Base-by-base conservation (phyloP, 1,140 invertebrate genomes). In the Drosophila nigromelanica region DNA sequence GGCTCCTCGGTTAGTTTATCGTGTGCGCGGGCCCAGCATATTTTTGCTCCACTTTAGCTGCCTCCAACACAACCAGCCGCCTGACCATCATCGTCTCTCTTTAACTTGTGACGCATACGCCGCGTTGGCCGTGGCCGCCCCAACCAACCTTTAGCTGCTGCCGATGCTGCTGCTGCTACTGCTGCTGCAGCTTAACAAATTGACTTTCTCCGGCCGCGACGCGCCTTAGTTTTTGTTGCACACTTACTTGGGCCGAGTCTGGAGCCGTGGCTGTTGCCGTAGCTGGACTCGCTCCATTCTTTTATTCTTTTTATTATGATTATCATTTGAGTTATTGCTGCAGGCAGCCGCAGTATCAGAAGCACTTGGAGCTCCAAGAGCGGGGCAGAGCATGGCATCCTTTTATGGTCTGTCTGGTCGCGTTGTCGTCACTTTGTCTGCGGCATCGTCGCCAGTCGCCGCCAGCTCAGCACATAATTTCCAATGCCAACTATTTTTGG, bases 271-370 rank as follows among this genome's bases (percentile, higher is more conserved):
- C 33, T 33, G 14, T 18, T 27, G 59, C 52, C 43, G 30, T 72
- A 39, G 39, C 66, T 54, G 39, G 52, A 56, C 51, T 68, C 40
- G 62, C 43, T 73, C 42, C 42, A 24, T 42, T 72, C 54, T 63
- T 71, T 55, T 59, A 33, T 37, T 61, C 63, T 58, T 70, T 87
- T 87, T 87, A 71, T 87, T 87, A 76, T 87, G 82, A 87, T 87
- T 87, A 82, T 89, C 78, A 78, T 75, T 86, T 87, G 82, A 87
- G 79, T 87, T 87, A 87, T 87, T 82, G 83, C 83, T 87, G 82
- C 82, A 75, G 81, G 70, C 80, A 81, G 74, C 58, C 76, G 76
- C 73, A 78, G 61, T 52, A 63, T 59, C 69, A 66, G 52, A 8
- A 50, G 30, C 37, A n/a, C n/a, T 11, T 24, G 21, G 21, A 67